Conservation (phyloP, 2,888 invertebrate genomes). For the Drosophila nigricruria region DNA sequence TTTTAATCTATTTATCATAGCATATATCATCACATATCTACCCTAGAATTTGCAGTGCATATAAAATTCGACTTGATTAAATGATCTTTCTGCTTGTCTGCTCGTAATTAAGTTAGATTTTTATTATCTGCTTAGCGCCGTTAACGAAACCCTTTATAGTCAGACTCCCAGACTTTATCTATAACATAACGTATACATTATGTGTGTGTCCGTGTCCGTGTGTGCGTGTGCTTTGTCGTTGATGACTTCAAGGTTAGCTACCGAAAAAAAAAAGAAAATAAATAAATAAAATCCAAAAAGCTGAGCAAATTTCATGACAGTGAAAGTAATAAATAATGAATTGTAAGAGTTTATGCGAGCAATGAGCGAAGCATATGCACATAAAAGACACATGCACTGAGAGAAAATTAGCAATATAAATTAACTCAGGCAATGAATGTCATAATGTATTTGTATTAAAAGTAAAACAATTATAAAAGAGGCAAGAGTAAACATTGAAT, state of each 20-base stretch:
- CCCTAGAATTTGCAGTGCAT: neutral
- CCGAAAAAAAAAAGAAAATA: constrained; percentile 41
- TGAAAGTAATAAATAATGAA: constrained; percentile 78
- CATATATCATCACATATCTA: neutral
- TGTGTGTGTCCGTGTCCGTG: constrained; percentile 5
- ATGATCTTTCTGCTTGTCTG: neutral
- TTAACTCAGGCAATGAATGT: neutral
- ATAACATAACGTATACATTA: constrained; percentile 6
- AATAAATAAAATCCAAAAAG: constrained; percentile 42
- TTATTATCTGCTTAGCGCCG: constrained; percentile 53
- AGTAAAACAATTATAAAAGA: no score
- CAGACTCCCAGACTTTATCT: constrained; percentile 41
- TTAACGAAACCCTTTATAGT: constrained; percentile 60
- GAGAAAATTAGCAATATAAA: neutral
- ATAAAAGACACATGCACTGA: constrained; percentile 26
- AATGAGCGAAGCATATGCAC: constrained; percentile 67
- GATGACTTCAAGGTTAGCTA: constrained; percentile 66
- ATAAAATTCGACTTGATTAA: neutral
- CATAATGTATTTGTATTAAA: neutral
- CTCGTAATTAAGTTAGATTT: constrained; percentile 59
- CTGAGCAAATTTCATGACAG: constrained; percentile 74
- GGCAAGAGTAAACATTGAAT: neutral
- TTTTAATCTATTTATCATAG: neutral
- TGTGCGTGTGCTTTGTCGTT: constrained; percentile 23
- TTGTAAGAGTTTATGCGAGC: constrained; percentile 68